Base-by-base conservation (phyloP, 1,140 invertebrate genomes). In the Lerema accius region DNA sequence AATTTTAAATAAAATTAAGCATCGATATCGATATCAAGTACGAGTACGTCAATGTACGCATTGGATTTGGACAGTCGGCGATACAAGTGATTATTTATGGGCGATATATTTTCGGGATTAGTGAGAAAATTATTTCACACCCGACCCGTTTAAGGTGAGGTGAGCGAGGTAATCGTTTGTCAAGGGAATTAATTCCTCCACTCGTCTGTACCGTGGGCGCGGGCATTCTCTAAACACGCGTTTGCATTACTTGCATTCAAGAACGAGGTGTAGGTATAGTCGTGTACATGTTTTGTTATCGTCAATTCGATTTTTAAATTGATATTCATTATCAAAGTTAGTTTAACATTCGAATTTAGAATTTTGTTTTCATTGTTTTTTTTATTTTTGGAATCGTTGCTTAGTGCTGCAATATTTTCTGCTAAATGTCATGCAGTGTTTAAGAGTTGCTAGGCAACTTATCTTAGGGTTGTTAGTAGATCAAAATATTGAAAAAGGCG, bases 91-190 rank as follows among this genome's bases (percentile, higher is more conserved):
- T 84, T 80, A 89, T 89, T 89, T 89, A 89, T 80, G 78, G 67
- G 48, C 82, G 71, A 84, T 84, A 86, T 87, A 89, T 89, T 85
- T 89, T 85, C 78, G 46, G 83, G 84, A 89, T 87, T 89, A 89
- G 82, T 82, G 69, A 73, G 76, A 73, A 89, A 86, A 86, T 86
- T 84, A 87, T 87, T 89, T 89, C 81, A 86, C 78, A 74, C 76
- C 71, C 74, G 66, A 70, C 73, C 68, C 70, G 77, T 64, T 83
- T 83, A 81, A 72, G 67, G 62, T 56, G 39, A 67, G 62, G 64
- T 67, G 66, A 71, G 49, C 50, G 53, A 49, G 65, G 56, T 68
- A 70, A 71, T 69, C 67, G 70, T 53, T 46, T 51, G 49, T 55
- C 62, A 48, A 42, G 37, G 39, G 46, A 49, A 51, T 63, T 67